Percentiles rank a stretch among this genome's conserved stretches.
phyloP scores from a whole-genome alignment of 2,113 vertebrate species.

The Ameiurus melas region DNA sequence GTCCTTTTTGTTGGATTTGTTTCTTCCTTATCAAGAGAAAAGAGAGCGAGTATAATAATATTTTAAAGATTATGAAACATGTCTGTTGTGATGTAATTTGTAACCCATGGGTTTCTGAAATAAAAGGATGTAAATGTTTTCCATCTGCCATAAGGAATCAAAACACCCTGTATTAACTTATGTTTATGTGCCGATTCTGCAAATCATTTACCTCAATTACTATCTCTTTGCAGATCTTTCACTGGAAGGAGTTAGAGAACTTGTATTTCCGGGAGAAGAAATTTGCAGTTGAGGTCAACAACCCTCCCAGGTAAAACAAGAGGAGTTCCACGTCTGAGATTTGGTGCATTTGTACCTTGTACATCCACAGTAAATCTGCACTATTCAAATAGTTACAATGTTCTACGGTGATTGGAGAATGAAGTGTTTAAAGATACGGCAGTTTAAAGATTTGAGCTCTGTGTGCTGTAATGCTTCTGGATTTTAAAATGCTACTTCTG shows the following conservation, averaged over 20 bases:
- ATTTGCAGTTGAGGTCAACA: slow-evolving; percentile 96
- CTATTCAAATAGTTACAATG: no score
- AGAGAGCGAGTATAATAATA: neutral
- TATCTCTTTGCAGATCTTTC: slow-evolving; percentile 80
- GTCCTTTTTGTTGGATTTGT: neutral
- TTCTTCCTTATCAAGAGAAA: neutral
- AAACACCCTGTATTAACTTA: slow-evolving; percentile 27
- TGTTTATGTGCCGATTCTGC: slow-evolving; percentile 12
- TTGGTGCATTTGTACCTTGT: neutral
- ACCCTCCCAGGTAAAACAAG: slow-evolving; percentile 86
- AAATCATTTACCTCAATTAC: slow-evolving; percentile 11
- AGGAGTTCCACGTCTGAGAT: slow-evolving; percentile 4
- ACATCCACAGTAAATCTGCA: neutral
- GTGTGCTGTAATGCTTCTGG: slow-evolving; percentile 5
- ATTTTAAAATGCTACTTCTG: slow-evolving; percentile 43
- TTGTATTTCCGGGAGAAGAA: slow-evolving; percentile 99
- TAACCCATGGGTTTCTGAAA: slow-evolving; percentile 4
- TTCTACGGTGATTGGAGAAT: neutral
- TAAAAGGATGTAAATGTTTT: slow-evolving; percentile 36
- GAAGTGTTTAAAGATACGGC: slow-evolving; percentile 27
- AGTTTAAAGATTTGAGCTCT: slow-evolving; percentile 27
- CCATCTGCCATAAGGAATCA: neutral
- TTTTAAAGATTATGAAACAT: neutral
- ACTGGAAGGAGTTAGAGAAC: slow-evolving; percentile 98
- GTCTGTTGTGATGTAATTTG: neutral